phyloP scores from a whole-genome alignment of 92 coral and sea anemone species.

The Bergia sp. region DNA sequence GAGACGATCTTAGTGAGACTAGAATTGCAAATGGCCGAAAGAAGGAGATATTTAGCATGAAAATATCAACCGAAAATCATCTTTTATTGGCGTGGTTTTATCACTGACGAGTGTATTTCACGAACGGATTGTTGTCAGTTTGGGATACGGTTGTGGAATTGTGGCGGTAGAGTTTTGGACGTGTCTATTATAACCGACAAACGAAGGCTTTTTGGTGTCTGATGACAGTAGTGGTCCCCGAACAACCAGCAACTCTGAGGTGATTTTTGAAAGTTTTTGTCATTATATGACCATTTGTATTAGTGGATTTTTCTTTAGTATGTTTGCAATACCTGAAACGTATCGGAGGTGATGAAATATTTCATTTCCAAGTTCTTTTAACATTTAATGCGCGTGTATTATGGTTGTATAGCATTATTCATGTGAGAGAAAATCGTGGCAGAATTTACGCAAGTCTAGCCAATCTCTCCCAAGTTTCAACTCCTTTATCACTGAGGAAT shows the following conservation, averaged over 20 bases:
- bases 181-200: conserved; percentile 28
- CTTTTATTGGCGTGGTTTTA: conserved; percentile 45
- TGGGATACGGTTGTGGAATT: conserved; percentile 21
- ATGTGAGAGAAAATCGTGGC: not conserved
- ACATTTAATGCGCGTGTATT: conserved; percentile 36
- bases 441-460: not conserved
- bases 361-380: conserved; percentile 29
- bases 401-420: conserved; percentile 13
- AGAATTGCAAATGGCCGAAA: conserved; percentile 44
- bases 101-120: conserved; percentile 26
- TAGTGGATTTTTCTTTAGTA: not conserved
- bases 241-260: conserved; percentile 39
- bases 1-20: conserved; percentile 20
- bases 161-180: conserved; percentile 37
- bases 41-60: conserved; percentile 42
- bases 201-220: conserved; percentile 38
- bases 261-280: conserved; percentile 7
- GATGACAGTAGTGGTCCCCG: conserved; percentile 34
- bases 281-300: not conserved
- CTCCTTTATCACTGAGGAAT: not conserved
- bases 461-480: not conserved
- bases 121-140: conserved; percentile 26
- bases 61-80: conserved; percentile 44
- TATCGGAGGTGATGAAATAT: conserved; percentile 25
- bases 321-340: conserved; percentile 23